Percentiles rank a stretch among this genome's conserved stretches.
phyloP scores from a whole-genome alignment of 1,140 invertebrate genomes.

The Meloidogyne chitwoodi region DNA sequence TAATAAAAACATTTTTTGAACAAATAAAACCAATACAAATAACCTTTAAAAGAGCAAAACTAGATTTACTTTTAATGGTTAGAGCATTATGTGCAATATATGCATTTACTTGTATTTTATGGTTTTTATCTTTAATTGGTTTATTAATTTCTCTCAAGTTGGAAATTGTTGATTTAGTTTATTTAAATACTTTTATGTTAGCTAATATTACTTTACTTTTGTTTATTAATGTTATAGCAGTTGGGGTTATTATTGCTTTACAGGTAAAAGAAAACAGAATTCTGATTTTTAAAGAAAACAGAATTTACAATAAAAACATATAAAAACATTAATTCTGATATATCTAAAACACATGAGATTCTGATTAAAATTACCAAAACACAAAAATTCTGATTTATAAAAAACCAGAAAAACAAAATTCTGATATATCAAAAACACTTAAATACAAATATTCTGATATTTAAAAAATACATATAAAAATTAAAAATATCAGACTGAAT shows the following conservation, averaged over 20 bases:
- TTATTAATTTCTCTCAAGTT: constrained; percentile 48
- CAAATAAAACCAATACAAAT: constrained; percentile 34
- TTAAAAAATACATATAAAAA: background rate
- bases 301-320: background rate
- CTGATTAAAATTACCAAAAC: no score
- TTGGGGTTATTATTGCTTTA: constrained; percentile 47
- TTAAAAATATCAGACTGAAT: constrained; percentile 33
- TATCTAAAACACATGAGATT: background rate
- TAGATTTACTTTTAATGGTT: constrained; percentile 48
- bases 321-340: background rate
- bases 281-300: constrained; percentile 3
- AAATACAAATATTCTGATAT: no score
- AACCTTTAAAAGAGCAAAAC: constrained; percentile 33
- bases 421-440: background rate
- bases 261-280: constrained; percentile 45
- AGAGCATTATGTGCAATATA: constrained; percentile 51
- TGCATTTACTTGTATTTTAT: constrained; percentile 37
- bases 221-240: constrained; percentile 46
- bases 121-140: constrained; percentile 47
- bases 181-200: constrained; percentile 49
- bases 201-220: constrained; percentile 39
- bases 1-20: constrained; percentile 35
- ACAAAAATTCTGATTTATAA: no score
- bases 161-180: constrained; percentile 54
- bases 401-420: background rate